These are phyloP conservation scores for Epirrita christyi DNA, from an alignment of 2,888 invertebrate species.

Conservation along the genomic window DNA sequence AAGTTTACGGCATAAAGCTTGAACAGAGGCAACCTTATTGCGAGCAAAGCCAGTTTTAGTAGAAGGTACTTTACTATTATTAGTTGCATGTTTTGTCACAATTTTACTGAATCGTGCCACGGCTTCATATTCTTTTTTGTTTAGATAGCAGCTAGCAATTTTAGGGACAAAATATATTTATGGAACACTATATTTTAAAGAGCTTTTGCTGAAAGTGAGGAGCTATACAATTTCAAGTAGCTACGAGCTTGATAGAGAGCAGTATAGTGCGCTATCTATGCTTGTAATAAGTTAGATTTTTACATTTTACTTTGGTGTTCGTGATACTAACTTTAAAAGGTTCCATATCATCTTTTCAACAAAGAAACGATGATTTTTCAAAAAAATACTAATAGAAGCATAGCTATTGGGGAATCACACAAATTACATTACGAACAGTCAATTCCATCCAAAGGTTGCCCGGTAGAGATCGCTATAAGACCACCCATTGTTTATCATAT, in stretches of 20 bases:
- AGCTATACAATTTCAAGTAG: background rate
- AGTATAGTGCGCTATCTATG: background rate
- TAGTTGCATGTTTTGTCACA: conserved; percentile 39
- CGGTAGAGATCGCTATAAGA: too few species aligned
- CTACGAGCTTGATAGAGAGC: background rate
- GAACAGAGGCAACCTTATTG: conserved; percentile 40
- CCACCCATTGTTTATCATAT: too few species aligned
- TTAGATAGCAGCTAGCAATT: background rate
- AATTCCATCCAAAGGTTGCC: too few species aligned
- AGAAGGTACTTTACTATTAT: conserved; percentile 26
- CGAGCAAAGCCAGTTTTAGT: conserved; percentile 33
- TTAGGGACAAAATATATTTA: background rate
- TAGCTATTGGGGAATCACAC: too few species aligned
- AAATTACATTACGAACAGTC: too few species aligned
- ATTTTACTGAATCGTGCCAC: conserved; percentile 36
- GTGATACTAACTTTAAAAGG: too few species aligned
- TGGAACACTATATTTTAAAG: background rate
- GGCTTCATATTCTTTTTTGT: background rate
- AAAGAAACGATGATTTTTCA: too few species aligned
- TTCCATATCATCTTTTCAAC: too few species aligned
- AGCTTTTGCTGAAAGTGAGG: background rate
- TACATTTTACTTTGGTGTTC: too few species aligned
- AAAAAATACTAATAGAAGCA: too few species aligned
- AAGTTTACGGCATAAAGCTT: conserved; percentile 42
- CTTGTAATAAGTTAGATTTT: too few species aligned